phyloP scores from a whole-genome alignment of 2,888 invertebrate genomes.

The Acleris cristana region DNA sequence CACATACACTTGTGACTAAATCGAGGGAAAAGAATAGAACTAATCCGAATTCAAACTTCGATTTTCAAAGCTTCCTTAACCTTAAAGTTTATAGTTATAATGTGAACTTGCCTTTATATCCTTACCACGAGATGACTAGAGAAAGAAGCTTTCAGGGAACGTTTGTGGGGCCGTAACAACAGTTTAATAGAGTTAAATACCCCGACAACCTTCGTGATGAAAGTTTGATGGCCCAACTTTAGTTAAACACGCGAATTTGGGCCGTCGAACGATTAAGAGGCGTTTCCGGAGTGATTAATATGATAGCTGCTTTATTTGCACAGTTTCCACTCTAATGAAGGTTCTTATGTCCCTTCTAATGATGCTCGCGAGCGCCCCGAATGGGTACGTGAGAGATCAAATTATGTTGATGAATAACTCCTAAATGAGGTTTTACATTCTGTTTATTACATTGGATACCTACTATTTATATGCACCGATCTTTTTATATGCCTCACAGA shows the following conservation, averaged over 20 bases:
- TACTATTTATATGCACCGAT: not conserved
- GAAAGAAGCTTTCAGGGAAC: conserved; percentile 20
- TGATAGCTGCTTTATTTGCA: conserved; percentile 29
- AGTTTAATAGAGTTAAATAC: conserved; percentile 37
- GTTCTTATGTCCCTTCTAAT: conserved; percentile 24
- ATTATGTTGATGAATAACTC: conserved; percentile 18
- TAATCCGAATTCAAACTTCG: too few species aligned
- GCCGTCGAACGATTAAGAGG: conserved; percentile 40
- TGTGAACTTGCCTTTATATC: conserved; percentile 5
- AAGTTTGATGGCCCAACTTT: conserved; percentile 40
- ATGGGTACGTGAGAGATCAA: conserved; percentile 14
- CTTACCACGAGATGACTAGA: conserved; percentile 29
- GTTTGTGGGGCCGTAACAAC: conserved; percentile 32
- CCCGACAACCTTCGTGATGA: conserved; percentile 33
- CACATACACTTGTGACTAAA: too few species aligned
- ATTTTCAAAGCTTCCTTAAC: too few species aligned
- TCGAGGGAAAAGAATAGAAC: too few species aligned
- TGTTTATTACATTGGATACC: not conserved
- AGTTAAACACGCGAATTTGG: conserved; percentile 38
- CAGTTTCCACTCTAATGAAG: conserved; percentile 21
- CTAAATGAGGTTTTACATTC: conserved; percentile 5
- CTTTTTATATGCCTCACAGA: not conserved
- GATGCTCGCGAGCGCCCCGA: conserved; percentile 6
- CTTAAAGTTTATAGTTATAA: not conserved
- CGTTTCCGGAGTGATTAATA: conserved; percentile 36